Evolutionary conservation across 2,113 vertebrate species (phyloP).

Genomic region (Rhea americana): DNA sequence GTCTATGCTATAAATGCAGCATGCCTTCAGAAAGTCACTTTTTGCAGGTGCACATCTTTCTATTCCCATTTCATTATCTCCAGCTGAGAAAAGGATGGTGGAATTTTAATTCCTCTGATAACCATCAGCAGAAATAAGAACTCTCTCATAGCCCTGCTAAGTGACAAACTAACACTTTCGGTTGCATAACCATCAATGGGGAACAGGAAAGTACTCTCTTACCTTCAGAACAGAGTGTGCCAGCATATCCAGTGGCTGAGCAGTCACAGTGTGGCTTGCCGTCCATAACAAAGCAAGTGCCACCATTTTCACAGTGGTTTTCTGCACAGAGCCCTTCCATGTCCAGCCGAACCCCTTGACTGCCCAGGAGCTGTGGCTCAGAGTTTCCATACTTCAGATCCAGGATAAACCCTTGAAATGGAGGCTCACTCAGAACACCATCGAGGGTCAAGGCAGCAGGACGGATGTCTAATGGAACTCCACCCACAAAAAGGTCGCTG

Average conservation of each 20-base stretch:
- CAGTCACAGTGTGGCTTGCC: constrained; percentile 94
- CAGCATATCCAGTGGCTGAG: constrained; percentile 90
- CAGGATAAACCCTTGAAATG: constrained; percentile 91
- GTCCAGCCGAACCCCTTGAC: constrained; percentile 87
- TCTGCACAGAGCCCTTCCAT: constrained; percentile 91
- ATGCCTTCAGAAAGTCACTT: not conserved
- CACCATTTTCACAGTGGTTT: constrained; percentile 94
- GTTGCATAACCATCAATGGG: not conserved
- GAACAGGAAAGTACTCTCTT: constrained; percentile 61
- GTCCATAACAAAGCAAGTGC: constrained; percentile 90
- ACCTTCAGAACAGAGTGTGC: constrained; percentile 96
- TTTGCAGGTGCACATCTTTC: not conserved
- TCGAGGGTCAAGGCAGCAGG: constrained; percentile 87
- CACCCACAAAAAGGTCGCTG: constrained; percentile 94
- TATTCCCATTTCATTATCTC: not conserved
- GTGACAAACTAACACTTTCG: not conserved
- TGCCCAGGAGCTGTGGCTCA: constrained; percentile 87
- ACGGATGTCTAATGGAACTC: constrained; percentile 90
- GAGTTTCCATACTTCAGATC: constrained; percentile 92
- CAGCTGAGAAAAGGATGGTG: not conserved
- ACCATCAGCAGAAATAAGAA: not conserved
- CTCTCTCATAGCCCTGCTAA: not conserved
- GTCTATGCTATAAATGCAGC: not conserved
- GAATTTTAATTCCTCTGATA: not conserved
- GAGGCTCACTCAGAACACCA: constrained; percentile 81